phyloP scores from a whole-genome alignment of 2,888 invertebrate genomes.

The Odontocerum albicorne region DNA sequence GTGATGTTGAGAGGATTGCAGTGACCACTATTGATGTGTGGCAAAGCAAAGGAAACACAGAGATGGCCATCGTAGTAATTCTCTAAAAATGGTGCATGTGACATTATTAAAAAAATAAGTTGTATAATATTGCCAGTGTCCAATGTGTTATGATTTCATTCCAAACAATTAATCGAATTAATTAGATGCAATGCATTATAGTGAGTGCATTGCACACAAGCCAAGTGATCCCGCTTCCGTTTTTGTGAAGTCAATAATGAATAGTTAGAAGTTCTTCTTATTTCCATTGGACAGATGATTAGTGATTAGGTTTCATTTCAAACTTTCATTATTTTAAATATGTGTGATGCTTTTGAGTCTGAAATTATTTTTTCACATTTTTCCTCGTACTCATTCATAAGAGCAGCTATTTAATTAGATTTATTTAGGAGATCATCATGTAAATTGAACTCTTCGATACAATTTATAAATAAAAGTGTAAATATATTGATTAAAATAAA shows the following conservation, averaged over 20 bases:
- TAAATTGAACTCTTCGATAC: background rate
- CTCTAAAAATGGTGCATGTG: too few species aligned
- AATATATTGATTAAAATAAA: too few species aligned
- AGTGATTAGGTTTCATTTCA: slow-evolving; percentile 8
- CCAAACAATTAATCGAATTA: slow-evolving; percentile 17
- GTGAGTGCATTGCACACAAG: slow-evolving; percentile 23
- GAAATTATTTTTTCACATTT: slow-evolving; percentile 20
- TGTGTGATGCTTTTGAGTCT: slow-evolving; percentile 32
- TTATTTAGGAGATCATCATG: background rate
- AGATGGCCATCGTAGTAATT: too few species aligned
- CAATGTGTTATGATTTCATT: slow-evolving; percentile 21
- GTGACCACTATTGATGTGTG: too few species aligned
- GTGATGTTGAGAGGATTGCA: too few species aligned
- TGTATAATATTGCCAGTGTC: slow-evolving; percentile 17
- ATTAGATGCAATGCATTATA: slow-evolving; percentile 10
- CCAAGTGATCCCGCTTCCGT: slow-evolving; percentile 32
- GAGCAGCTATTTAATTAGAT: slow-evolving; percentile 21
- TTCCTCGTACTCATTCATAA: slow-evolving; percentile 10
- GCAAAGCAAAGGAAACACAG: too few species aligned
- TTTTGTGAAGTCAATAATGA: slow-evolving; percentile 32
- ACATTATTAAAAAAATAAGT: slow-evolving; percentile 5
- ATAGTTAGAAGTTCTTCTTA: slow-evolving; percentile 11
- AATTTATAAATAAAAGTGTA: background rate
- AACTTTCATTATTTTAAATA: slow-evolving; percentile 22
- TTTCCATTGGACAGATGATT: slow-evolving; percentile 11